Base-by-base conservation (phyloP, 2,797 vertebrate genomes). In the Garrulus glandarius region DNA sequence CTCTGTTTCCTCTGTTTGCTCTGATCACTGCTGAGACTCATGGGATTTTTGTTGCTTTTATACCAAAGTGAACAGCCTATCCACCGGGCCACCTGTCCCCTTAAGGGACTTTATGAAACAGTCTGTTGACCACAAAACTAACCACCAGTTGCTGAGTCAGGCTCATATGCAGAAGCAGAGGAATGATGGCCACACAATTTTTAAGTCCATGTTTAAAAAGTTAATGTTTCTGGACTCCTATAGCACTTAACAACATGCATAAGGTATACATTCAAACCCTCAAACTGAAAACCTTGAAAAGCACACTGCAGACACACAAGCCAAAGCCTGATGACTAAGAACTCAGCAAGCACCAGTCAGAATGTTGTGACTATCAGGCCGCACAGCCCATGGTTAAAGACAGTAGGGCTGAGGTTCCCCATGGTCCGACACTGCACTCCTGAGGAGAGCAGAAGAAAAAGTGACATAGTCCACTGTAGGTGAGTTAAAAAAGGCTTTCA, bases 31-130 rank as follows among this genome's bases (percentile, higher is more conserved):
- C 71, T 56, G 88, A 94, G 59, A 76, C 43, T 70, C 70, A 82
- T 68, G 19, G 21, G 82, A 92, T 93, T 96, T 95, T 90, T 91
- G 44, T 94, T 97, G 91, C 85, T 96, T 96, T 98, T 97, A 96
- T 95, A 97, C 70, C 84, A 96, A 89, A 93, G 17, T 32, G 55
- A 94, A 82, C 36, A 47, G 34, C 34, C 30, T 47, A 74, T 77
- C 61, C 43, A 88, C 49, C 80, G 75, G 89, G 92, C 95, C 96
- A 97, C 92, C 91, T 97, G 95, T 83, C 89, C 56, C 57, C 89
- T 96, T 93, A 94, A 97, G 75, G 80, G 95, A 92, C 96, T 97
- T 97, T 74, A 86, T 92, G 86, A 96, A 97, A 94, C 94, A 95
- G 83, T 82, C 91, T 94, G 67, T 93, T 96, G 96, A 97, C 97